Evolutionary conservation across 1,140 invertebrate species (phyloP), one percentile per base, ranked within the genome.

Genomic region (Chlorops oryzae): DNA sequence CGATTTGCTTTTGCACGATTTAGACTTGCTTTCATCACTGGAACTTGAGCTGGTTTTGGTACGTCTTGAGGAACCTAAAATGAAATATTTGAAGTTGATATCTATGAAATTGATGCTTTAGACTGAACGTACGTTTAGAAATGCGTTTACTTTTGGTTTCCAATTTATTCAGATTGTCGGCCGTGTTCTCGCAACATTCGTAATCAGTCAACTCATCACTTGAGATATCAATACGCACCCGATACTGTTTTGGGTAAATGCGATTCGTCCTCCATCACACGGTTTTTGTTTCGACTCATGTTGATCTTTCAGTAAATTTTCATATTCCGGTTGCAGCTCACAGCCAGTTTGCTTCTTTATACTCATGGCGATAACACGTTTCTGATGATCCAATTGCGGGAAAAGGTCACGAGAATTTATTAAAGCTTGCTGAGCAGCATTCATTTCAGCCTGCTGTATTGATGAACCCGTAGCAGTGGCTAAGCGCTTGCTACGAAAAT

Each of bases 381-480:
- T 92, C 63, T 96, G 92, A 71, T 95, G 90, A 66, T 91, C 87
- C 50, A 96, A 62, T 75, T 95, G 92, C 0, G 92, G 92, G 65
- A 95, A 95, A 1, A 96, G 67, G 74, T 90, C 88, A 83, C 85
- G 78, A 9, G 85, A 88, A 59, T 82, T 83, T 62, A 88, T 81
- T 6, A 98, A 74, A 2, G 95, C 95, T 67, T 87, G 81, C 61
- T 88, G 87, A 1, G 96, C 96, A 3, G 94, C 93, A 73, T 94
- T 91, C 92, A 98, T 98, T 76, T 99, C 94, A 1, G 94, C 95
- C 75, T 95, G 88, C 73, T 98, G 95, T 64, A 98, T 97, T 71
- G 89, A 95, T 59, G 94, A 92, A 1, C 94, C 94, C 28, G 84
- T 81, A 2, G 92, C 92, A 41, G 88, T 88, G 2, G 94, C 92